Percentiles rank a stretch among this genome's conserved stretches.
These are phyloP conservation scores for Bombyx mandarina DNA, from an alignment of 1,140 invertebrate species.

Conservation along the genomic window DNA sequence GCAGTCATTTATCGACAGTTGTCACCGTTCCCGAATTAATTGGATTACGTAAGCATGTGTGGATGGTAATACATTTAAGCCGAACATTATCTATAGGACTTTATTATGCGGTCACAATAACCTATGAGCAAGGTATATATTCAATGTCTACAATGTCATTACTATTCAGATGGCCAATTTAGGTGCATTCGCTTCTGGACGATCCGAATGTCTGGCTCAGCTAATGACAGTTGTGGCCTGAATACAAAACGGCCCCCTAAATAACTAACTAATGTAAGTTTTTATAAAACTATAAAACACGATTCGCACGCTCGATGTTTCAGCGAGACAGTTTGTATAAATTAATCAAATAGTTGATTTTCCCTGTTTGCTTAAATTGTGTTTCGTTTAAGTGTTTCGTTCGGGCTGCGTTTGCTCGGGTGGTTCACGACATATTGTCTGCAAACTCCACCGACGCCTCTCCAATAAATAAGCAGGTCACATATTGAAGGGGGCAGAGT, in stretches of 20 bases:
- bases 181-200: conserved; percentile 44
- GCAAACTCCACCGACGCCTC: conserved; percentile 61
- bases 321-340: conserved; percentile 1
- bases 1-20: conserved; percentile 3
- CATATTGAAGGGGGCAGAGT: conserved; percentile 67
- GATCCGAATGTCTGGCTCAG: conserved; percentile 54
- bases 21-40: conserved; percentile 4
- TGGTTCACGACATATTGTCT: conserved; percentile 64
- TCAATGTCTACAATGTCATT: conserved; percentile 34
- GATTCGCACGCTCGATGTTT: no score
- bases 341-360: conserved; percentile 27
- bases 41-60: not conserved
- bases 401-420: conserved; percentile 41
- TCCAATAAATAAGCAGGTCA: conserved; percentile 70
- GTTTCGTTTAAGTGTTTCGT: conserved; percentile 51
- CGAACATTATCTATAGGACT: no score
- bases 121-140: not conserved
- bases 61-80: not conserved
- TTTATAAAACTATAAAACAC: conserved; percentile 5
- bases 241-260: conserved; percentile 38
- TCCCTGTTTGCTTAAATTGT: conserved; percentile 41
- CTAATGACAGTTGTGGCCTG: conserved; percentile 54
- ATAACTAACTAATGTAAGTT: conserved; percentile 16
- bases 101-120: no score
- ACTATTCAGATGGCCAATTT: conserved; percentile 44